Conservation (phyloP, 2,888 invertebrate genomes). For the Euphydryas editha region DNA sequence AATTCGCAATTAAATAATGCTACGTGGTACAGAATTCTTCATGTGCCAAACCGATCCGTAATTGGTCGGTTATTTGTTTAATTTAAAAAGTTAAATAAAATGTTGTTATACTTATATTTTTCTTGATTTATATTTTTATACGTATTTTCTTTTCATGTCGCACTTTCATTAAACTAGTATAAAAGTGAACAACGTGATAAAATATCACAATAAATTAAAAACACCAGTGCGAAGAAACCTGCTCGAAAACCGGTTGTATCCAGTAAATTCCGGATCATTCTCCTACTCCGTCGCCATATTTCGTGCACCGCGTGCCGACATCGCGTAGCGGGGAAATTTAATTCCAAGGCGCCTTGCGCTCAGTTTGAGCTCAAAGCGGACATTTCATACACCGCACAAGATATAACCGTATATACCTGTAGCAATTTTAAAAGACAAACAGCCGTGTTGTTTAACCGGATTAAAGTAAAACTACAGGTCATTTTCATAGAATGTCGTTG, state of each 20-base stretch:
- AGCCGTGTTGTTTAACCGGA: conserved; percentile 37
- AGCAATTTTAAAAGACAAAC: conserved; percentile 47
- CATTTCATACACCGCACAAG: conserved; percentile 44
- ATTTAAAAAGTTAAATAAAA: too few relatives aligned
- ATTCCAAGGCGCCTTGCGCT: conserved; percentile 61
- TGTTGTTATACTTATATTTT: too few relatives aligned
- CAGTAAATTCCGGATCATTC: conserved; percentile 54
- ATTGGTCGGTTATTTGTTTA: too few relatives aligned
- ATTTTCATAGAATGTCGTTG: conserved; percentile 33
- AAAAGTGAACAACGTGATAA: conserved; percentile 12
- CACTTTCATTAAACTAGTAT: conserved; percentile 1
- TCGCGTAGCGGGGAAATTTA: conserved; percentile 59
- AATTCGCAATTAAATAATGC: too few relatives aligned
- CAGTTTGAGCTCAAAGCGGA: conserved; percentile 54
- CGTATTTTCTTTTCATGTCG: too few relatives aligned
- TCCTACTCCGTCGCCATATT: conserved; percentile 54
- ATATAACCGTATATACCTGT: conserved; percentile 38
- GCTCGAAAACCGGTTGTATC: conserved; percentile 48
- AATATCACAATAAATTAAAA: conserved; percentile 27
- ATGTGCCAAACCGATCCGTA: too few relatives aligned
- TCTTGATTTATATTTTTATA: too few relatives aligned
- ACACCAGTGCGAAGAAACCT: conserved; percentile 25
- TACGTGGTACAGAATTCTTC: too few relatives aligned
- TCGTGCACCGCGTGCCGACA: conserved; percentile 58
- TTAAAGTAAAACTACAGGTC: conserved; percentile 34